Base-by-base conservation (phyloP, 2,797 vertebrate species). In the Sebastes wilsoni region DNA sequence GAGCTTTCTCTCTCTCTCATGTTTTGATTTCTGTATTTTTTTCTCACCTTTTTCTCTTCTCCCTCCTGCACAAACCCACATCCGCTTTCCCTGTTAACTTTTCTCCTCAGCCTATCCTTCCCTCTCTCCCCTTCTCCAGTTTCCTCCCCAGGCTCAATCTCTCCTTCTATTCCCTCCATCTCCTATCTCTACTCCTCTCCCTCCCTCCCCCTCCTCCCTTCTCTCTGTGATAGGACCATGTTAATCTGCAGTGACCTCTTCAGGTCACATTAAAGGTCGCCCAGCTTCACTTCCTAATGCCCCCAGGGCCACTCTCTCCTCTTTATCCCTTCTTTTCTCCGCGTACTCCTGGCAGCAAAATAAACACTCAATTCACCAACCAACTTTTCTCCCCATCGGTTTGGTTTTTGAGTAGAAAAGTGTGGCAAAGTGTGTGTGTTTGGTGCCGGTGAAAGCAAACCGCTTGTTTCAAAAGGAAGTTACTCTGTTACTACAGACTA, bases 191-290 rank as follows among this genome's bases (percentile, higher is more conserved):
- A 49, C 65, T 65, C 49, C 67, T 81, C 79, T 28, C 28, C 6
- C 62, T 62, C 73, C 42, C 66, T 64, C 55, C 68, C 79, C 28
- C 77, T 75, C 76, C 42, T 72, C 59, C 64, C 69, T 56, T 87
- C 72, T 85, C 81, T 80, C 82, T 81, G 84, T 86, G 88, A 91
- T 86, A 89, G 87, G 84, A 80, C 91, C 79, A 32, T 86, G 90
- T 83, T 94, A 94, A 95, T 95, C 92, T 92, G 88, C 93, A 91
- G 81, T 94, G 92, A 95, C 94, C 94, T 93, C 94, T 94, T 94
- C 93, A 95, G 95, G 95, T 96, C 95, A 95, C 90, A 94, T 90
- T 95, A 95, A 95, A 95, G 94, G 95, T 95, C 91, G 77, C 83
- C 85, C 89, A 91, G 92, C 93, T 92, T 94, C 93, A 94, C 94